Evolutionary conservation across 2,113 vertebrate genomes (phyloP).

Genomic region (Megaceryle maxima): DNA sequence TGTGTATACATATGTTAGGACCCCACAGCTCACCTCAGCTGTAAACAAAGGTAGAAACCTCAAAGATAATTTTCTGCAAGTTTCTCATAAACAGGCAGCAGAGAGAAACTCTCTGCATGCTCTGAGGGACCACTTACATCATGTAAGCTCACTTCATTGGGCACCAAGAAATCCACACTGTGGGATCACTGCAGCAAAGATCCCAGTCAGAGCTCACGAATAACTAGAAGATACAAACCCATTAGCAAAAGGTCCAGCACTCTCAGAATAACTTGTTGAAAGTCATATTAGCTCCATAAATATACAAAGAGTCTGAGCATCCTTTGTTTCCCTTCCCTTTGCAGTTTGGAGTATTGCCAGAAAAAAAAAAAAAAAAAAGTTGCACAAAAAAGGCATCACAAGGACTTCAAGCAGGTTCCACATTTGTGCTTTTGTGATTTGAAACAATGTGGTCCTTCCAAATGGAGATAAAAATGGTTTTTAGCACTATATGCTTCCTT

Average conservation of each 20-base stretch:
- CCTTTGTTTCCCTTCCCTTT: not conserved
- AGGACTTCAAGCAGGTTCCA: not conserved
- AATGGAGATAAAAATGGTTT: not conserved
- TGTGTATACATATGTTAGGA: not conserved
- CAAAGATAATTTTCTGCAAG: not conserved
- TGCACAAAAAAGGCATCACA: not conserved
- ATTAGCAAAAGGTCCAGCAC: not conserved
- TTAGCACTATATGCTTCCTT: not conserved
- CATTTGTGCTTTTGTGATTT: not conserved
- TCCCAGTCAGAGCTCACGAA: not conserved
- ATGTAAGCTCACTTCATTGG: not conserved
- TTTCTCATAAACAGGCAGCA: not conserved
- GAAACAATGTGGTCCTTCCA: not conserved
- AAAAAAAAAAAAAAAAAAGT: not conserved
- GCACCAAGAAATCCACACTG: not conserved
- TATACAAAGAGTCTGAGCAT: not conserved
- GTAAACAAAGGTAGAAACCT: not conserved
- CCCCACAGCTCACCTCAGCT: not conserved
- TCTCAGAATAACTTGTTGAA: not conserved
- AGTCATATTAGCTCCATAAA: not conserved
- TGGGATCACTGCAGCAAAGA: not conserved
- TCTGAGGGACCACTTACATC: not conserved
- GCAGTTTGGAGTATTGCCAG: not conserved
- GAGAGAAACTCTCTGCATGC: not conserved
- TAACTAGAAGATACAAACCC: not conserved